Base-by-base conservation (phyloP, 2,888 invertebrate genomes). In the Macaria liturata region DNA sequence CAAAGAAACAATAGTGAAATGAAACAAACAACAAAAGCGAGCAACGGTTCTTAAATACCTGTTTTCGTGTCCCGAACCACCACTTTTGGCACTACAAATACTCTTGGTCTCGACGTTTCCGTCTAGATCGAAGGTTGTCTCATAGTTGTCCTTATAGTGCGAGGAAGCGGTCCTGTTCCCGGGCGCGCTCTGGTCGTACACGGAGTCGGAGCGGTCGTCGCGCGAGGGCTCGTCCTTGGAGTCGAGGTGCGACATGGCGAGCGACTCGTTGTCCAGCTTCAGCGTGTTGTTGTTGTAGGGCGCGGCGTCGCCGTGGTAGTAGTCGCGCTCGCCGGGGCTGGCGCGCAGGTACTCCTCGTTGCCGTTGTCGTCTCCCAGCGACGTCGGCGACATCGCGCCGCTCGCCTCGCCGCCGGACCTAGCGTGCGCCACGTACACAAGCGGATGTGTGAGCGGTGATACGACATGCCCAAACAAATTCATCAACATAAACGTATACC, bases 31-130 rank as follows among this genome's bases (percentile, higher is more conserved):
- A 20, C 20, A 20, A 20, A 20, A 20, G 20, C 20, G 2, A 20
- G 20, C 20, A 65, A 61, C 59, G 40, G 50, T 42, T 49, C 46
- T 43, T 50, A 59, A 62, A 85, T 94, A 97, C 97, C 96, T 95
- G 93, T 94, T 94, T 77, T 96, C 96, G 72, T 96, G 96, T 72
- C 95, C 95, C 32, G 96, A 96, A 71, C 96, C 95, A 63, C 95
- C 95, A 74, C 95, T 94, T 75, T 95, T 95, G 54, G 95, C 94
- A 84, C 96, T 96, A 83, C 97, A 96, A 66, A 96, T 96, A 69
- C 97, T 97, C 73, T 97, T 95, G 4, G 98, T 98, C 85, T 98
- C 98, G 64, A 97, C 96, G 85, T 97, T 97, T 62, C 97, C 97
- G 79, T 98, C 98, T 72, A 97, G 93, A 84, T 97, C 98, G 87